Percentiles rank a stretch among this genome's conserved stretches.
These are phyloP conservation scores for Drusus annulatus DNA, from an alignment of 1,140 invertebrate genomes.

Conservation along the genomic window DNA sequence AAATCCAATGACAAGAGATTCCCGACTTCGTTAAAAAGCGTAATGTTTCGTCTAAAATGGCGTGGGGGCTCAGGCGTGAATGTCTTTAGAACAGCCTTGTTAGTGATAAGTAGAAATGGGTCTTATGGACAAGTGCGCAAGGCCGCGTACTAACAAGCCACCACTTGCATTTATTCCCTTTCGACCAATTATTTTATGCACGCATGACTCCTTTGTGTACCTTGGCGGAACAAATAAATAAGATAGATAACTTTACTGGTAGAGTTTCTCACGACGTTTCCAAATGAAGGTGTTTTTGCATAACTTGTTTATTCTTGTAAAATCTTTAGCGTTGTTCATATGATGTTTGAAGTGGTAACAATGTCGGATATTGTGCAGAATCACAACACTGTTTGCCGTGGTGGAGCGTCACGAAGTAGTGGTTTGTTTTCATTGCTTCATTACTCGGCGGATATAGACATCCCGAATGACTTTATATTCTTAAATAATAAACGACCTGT, in stretches of 20 bases:
- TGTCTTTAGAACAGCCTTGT: conserved; percentile 45
- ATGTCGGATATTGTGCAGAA: no score
- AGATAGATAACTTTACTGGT: no score
- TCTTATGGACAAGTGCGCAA: background rate
- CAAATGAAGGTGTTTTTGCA: background rate
- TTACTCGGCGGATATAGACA: conserved; percentile 31
- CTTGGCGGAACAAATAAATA: background rate
- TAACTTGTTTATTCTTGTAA: no score
- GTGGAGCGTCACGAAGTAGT: no score
- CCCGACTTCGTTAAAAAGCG: conserved; percentile 45
- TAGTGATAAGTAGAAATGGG: conserved; percentile 31
- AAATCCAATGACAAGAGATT: conserved; percentile 34
- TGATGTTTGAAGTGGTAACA: no score
- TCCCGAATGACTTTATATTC: conserved; percentile 28
- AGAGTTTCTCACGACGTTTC: background rate
- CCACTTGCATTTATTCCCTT: conserved; percentile 23
- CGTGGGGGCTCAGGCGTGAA: conserved; percentile 29
- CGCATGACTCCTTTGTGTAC: background rate
- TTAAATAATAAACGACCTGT: conserved; percentile 51
- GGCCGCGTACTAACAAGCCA: conserved; percentile 20
- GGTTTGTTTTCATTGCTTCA: conserved; percentile 4
- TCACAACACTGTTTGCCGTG: no score
- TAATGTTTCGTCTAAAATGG: conserved; percentile 43
- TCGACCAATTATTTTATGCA: background rate
- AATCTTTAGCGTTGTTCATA: no score